These are phyloP conservation scores for Cynodonichthys magdalenae DNA, from an alignment of 2,797 vertebrate genomes.

Conservation along the genomic window DNA sequence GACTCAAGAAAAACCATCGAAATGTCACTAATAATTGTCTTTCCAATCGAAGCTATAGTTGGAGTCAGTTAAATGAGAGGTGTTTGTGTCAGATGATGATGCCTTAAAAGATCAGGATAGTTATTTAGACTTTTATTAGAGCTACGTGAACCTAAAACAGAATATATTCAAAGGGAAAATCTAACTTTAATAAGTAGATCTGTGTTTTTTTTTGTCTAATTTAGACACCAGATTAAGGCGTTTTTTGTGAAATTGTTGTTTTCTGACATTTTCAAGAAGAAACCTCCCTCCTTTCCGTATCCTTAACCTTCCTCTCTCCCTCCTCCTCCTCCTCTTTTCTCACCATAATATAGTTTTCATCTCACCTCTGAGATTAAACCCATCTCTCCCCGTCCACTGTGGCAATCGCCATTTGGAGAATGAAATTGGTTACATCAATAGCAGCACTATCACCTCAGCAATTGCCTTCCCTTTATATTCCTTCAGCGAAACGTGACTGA, in stretches of 20 bases:
- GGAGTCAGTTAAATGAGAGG: no score
- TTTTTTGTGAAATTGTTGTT: conserved; percentile 34
- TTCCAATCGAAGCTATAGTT: no score
- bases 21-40: no score
- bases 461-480: conserved; percentile 82
- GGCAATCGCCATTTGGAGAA: conserved; percentile 82
- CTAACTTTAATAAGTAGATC: no score
- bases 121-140: no score
- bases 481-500: conserved; percentile 74
- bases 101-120: no score
- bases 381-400: conserved; percentile 77
- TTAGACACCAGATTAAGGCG: conserved; percentile 24
- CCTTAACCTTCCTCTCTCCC: conserved; percentile 41
- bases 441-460: conserved; percentile 77
- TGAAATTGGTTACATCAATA: conserved; percentile 84
- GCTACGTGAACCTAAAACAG: no score
- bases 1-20: background rate
- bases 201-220: conserved; percentile 5
- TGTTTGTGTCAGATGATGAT: no score
- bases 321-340: conserved; percentile 40
- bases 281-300: conserved; percentile 53
- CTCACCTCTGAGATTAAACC: conserved; percentile 82
- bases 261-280: conserved; percentile 32
- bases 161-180: no score
- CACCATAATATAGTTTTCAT: conserved; percentile 82